Conservation (phyloP, 1,140 invertebrate genomes). For the Zaprionus camerounensis region DNA sequence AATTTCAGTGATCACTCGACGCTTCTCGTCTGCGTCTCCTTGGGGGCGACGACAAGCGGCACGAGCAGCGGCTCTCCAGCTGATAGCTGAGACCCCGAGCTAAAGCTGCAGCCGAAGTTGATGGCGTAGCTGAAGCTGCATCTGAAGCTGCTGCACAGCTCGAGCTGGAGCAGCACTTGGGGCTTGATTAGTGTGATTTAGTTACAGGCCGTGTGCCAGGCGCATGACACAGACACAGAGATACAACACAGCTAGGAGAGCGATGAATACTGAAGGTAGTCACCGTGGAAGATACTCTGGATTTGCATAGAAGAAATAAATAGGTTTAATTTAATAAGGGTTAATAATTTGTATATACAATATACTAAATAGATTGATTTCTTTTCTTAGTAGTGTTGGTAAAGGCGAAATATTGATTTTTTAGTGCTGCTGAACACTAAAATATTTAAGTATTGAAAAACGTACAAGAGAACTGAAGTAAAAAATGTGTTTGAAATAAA, state of each 20-base stretch:
- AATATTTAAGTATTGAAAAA: not conserved
- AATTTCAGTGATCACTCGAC: conserved; percentile 71
- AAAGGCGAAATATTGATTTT: not conserved
- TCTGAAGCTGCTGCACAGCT: conserved; percentile 1
- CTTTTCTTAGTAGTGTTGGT: not conserved
- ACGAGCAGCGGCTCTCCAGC: conserved; percentile 56
- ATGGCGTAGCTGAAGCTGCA: conserved; percentile 38
- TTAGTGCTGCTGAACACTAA: not conserved
- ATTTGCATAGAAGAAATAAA: not conserved
- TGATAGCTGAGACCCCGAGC: conserved; percentile 25
- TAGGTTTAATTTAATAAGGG: not conserved
- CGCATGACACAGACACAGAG: conserved; percentile 72
- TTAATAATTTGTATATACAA: too few relatives aligned
- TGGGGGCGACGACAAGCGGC: conserved; percentile 73
- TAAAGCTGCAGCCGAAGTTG: conserved; percentile 7
- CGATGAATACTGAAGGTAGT: not conserved
- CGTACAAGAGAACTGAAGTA: too few relatives aligned
- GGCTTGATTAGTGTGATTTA: conserved; percentile 83
- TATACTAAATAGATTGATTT: too few relatives aligned
- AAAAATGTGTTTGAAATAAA: too few relatives aligned
- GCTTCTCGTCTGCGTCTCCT: conserved; percentile 52
- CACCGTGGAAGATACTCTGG: conserved; percentile 2
- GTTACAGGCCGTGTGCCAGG: conserved; percentile 81
- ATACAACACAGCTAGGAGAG: not conserved
- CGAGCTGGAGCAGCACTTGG: conserved; percentile 65